Base-by-base conservation (phyloP, 2,113 vertebrate genomes). In the Brienomyrus longianalis region DNA sequence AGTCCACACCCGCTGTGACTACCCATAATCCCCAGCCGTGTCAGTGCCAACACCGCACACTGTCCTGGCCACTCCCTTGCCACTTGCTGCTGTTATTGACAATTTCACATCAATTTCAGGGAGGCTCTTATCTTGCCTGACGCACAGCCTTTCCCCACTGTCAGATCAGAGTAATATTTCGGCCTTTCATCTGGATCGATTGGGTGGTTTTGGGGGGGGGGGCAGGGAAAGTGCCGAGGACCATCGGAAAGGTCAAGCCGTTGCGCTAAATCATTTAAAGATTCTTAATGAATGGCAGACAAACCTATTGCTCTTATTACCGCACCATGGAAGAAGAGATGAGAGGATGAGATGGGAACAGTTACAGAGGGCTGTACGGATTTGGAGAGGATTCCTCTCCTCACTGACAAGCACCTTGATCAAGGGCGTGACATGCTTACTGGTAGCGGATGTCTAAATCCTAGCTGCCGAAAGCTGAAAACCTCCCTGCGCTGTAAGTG, bases 131-230 rank as follows among this genome's bases (percentile, higher is more conserved):
- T 95, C 88, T 90, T 84, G 90, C 92, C 92, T 95, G 95, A 95
- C 93, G 94, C 94, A 91, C 95, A 95, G 95, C 94, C 95, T 96
- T 96, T 95, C 93, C 92, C 89, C 92, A 91, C 94, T 95, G 93
- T 95, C 95, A 95, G 95, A 95, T 95, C 94, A 94, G 93, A 95
- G 95, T 94, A 93, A 95, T 95, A 95, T 95, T 95, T 94, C 92
- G 94, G 94, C 95, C 94, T 95, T 95, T 96, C 92, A 94, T 93
- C 91, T 86, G 93, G 92, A 95, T 95, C 95, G 94, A 94, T 95
- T 91, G 93, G 93, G 90, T 90, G 35, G 93, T 94, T 94, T 94
- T 19, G 89, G 92, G 92, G 92, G 91, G 90, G 91, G 91, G 91
- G 89, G 90, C 39, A 19, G 19, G 43, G 17, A 48, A 48, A 13